Base-by-base conservation (phyloP, 2,113 vertebrate species). In the Picathartes gymnocephalus region DNA sequence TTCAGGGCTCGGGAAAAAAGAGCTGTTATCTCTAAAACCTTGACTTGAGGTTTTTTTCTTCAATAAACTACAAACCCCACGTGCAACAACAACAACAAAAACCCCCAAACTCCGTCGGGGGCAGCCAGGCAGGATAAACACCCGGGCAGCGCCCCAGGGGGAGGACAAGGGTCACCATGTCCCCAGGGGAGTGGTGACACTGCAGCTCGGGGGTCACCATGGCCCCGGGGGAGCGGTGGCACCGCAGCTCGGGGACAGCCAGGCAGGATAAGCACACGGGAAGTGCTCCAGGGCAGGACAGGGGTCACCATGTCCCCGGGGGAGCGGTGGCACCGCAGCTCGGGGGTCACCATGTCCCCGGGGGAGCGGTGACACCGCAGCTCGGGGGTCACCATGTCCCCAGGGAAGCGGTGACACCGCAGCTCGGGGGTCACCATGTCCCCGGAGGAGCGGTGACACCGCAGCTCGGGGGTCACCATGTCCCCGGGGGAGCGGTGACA, bases 1-100 rank as follows among this genome's bases (percentile, higher is more conserved):
- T 5, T 2, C 66, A 14, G 47, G 31, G 7, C 3, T 15, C 0
- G 48, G 11, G 33, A 12, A 33, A 19, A 35, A 28, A 20, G 47
- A 44, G 25, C 47, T 51, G 56, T 44, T 68, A n/a, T 80, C 86
- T 72, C 74, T 16, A 37, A 72, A 73, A 50, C 31, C 21, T 48
- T 91, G 53, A 27, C 21, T 56, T 37, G 21, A 47, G 30, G 48
- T 5, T 5, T 7, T 53, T 78, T 42, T 40, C 54, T 56, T 83
- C 86, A n/a, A 37, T 28, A 11, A 77, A 37, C 24, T 44, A 30
- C 53, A 45, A 77, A 45, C 3, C 24, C 3, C 13, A 16, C 5
- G 3, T 8, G n/a, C 69, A 47, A 18, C 73, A 64, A 44, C 44
- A 44, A 45, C 18, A 17, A 10, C 30, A 70, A 64, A n/a, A n/a